These are phyloP conservation scores for Dynastes grantii DNA, from an alignment of 2,888 invertebrate species.

Conservation along the genomic window DNA sequence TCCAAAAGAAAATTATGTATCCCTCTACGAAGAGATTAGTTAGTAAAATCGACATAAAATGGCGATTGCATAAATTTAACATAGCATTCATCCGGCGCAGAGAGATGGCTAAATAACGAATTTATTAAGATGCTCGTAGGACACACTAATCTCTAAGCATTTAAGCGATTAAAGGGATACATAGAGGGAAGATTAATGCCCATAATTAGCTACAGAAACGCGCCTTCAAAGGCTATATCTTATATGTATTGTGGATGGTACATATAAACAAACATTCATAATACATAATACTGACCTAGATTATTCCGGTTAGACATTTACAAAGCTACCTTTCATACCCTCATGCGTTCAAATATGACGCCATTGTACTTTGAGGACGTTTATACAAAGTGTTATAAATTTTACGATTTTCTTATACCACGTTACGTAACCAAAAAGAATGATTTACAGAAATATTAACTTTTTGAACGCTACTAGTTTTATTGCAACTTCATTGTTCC, in stretches of 20 bases:
- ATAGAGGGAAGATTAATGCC: conserved; percentile 18
- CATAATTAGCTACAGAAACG: conserved; percentile 24
- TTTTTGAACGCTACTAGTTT: too few species aligned
- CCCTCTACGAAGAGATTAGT: too few species aligned
- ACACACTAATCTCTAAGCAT: conserved; percentile 17
- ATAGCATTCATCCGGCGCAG: background rate
- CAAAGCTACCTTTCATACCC: too few species aligned
- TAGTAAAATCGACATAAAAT: conserved; percentile 4
- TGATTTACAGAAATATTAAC: too few species aligned
- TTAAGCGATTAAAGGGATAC: conserved; percentile 25
- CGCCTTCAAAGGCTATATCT: background rate
- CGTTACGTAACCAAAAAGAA: too few species aligned
- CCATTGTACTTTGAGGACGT: too few species aligned
- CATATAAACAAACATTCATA: background rate
- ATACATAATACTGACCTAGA: conserved; percentile 8
- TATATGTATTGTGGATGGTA: background rate
- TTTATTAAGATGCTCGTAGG: conserved; percentile 26
- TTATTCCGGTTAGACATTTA: background rate
- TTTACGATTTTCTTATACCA: too few species aligned
- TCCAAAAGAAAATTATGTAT: too few species aligned
- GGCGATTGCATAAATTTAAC: background rate
- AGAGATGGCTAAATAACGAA: background rate
- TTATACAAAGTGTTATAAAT: too few species aligned
- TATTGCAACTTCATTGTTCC: too few species aligned
- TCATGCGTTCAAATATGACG: too few species aligned